Evolutionary conservation across 2,797 vertebrate species (phyloP), one percentile per base, ranked within the genome.

Genomic region (Cyclura pinguis): DNA sequence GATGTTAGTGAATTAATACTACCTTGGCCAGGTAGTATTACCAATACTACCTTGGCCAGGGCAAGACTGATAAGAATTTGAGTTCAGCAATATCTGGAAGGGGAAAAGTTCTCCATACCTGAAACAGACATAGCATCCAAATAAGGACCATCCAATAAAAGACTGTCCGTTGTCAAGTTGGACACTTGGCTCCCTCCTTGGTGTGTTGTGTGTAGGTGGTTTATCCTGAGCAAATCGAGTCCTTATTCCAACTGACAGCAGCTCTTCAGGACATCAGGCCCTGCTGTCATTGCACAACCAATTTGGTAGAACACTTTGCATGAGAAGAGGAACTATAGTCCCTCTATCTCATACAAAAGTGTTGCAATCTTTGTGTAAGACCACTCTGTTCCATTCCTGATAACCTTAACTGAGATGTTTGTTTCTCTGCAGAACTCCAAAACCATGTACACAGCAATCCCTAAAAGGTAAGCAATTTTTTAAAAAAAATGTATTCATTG

Each of bases 391-490:
- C 20, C 38, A 9, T 77, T 38, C 3, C 38, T 80, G 35, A 47
- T 72, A 59, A 62, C 8, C 86, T 27, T 80, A 32, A 62, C 4
- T 29, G 5, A 3, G 13, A 5, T 50, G 4, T 64, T 88, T 80
- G 6, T 85, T 52, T 88, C 52, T 32, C 72, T 12, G 7, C 86
- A 29, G 84, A 24, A 1, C 9, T 55, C 38, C 0, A 6, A 0
- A 35, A 1, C 86, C 92, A 95, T 95, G 95, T 95, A 95, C 50
- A 94, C 92, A 0, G 7, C 89, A 0, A 84, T 91, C 50, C 91
- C 94, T 55, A 90, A 89, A 92, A 94, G 88, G 93, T 94, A 83
- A 80, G 2, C 16, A 32, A 27, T 32, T n/a, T 29, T 22, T 47
- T 47, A 3, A 3, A 47, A 47, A 69, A 69, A 32, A 69, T 69